Evolutionary conservation across 2,888 invertebrate genomes (phyloP), one percentile per base, ranked within the genome.

Genomic region (Leptopilina myrica): DNA sequence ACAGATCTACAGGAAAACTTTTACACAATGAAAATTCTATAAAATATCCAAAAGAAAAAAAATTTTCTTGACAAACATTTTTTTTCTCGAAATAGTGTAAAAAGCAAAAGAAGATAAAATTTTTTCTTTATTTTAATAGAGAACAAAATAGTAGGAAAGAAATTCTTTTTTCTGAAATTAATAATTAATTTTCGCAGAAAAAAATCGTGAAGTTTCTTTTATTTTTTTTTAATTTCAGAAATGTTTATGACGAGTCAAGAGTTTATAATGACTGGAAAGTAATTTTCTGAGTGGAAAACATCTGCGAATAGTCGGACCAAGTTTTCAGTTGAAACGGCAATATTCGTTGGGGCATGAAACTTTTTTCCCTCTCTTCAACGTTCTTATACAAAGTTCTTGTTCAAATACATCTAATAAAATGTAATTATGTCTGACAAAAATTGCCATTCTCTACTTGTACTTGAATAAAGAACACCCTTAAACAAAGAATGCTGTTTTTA

Each of bases 281-380:
- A 62, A 62, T 62, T 62, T 62, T 62, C 62, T 62, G 20, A 62
- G 62, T 62, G 15, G 62, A 62, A 62, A 62, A 62, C 15, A 62
- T 62, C 62, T 62, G 62, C 62, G 62, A 59, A 62, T 62, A 62
- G 62, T 62, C 20, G 9, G 62, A 15, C 62, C 5, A 8, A 20
- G 20, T 62, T 62, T 62, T 62, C 62, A 20, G 20, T 62, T 0
- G 62, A 15, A 62, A 62, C 15, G 62, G 15, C 9, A n/a, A 15
- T 20, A 20, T 62, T 62, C 15, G 62, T 9, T 6, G 20, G 20
- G 62, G 20, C 62, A 62, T 15, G 62, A 20, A 9, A 62, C 8
- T 62, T n/a, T 15, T 15, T 7, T 20, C 4, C 15, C 59, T 62
- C 49, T 49, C 11, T 49, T 49, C 33, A 33, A n/a, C 15, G 59